Percentiles rank a stretch among this genome's conserved stretches.
phyloP scores from a whole-genome alignment of 2,797 vertebrate species.

The Chiroxiphia lanceolata region DNA sequence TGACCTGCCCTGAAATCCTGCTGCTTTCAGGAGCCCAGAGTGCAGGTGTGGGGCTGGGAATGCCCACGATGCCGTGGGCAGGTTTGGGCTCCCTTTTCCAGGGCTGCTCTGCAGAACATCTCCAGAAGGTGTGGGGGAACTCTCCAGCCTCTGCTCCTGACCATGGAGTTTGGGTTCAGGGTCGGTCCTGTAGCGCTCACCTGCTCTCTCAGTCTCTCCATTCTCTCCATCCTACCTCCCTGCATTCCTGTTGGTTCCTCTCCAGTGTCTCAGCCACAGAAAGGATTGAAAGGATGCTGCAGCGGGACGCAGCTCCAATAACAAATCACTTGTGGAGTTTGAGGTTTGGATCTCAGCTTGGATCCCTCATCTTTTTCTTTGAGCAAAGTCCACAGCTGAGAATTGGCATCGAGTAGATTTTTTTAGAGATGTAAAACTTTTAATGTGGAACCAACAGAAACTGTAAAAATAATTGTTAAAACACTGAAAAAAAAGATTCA shows the following conservation, averaged over 20 bases:
- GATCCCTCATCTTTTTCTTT: not conserved
- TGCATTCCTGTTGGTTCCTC: not conserved
- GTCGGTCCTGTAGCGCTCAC: not conserved
- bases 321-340: not conserved
- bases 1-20: not conserved
- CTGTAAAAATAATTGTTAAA: not conserved
- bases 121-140: not conserved
- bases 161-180: accelerated
- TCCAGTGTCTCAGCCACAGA: not conserved
- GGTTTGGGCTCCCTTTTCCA: not conserved
- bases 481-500: not conserved
- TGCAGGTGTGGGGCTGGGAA: not conserved
- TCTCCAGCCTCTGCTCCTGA: not conserved
- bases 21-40: not conserved
- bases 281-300: not conserved
- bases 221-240: not conserved
- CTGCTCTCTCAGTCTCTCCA: not conserved
- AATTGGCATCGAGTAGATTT: not conserved
- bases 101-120: not conserved
- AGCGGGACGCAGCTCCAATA: not conserved
- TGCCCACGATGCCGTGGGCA: not conserved
- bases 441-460: not conserved
- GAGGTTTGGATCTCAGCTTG: not conserved
- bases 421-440: not conserved
- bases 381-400: not conserved